phyloP scores from a whole-genome alignment of 2,888 invertebrate species.

The Aleiodes leptofemur region DNA sequence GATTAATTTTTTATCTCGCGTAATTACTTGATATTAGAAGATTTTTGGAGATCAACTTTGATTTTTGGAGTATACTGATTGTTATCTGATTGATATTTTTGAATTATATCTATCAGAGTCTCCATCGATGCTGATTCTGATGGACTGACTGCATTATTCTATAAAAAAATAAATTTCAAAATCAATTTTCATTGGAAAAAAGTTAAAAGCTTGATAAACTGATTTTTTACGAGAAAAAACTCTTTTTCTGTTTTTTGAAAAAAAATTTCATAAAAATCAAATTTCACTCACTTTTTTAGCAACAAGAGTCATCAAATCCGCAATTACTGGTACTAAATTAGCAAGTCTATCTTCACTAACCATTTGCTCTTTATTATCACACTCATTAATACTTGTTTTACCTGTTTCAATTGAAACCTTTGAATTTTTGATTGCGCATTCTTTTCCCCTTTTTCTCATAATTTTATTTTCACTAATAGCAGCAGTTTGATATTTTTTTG shows the following conservation, averaged over 20 bases:
- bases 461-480: conserved; percentile 42
- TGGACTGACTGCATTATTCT: conserved; percentile 53
- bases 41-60: neutral
- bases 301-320: conserved; percentile 65
- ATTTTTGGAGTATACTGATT: conserved; percentile 3
- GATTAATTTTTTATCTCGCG: neutral
- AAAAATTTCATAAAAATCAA: neutral
- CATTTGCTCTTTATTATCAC: conserved; percentile 49
- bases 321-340: conserved; percentile 66
- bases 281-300: conserved; percentile 59
- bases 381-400: conserved; percentile 37
- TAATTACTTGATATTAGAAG: conserved; percentile 1
- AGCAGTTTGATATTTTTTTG: conserved; percentile 40
- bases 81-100: conserved; percentile 55
- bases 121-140: conserved; percentile 57
- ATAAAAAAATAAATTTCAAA: conserved; percentile 40
- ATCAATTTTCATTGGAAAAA: neutral
- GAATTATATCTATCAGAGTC: conserved; percentile 59
- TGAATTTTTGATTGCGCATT: conserved; percentile 3
- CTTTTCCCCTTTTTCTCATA: conserved; percentile 34
- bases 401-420: conserved; percentile 37
- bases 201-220: neutral
- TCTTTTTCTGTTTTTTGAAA: neutral
- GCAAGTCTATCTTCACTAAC: conserved; percentile 62
- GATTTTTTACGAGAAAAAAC: too few species aligned